Evolutionary conservation across 2,113 vertebrate genomes (phyloP).

Genomic region (Oryzias celebensis): DNA sequence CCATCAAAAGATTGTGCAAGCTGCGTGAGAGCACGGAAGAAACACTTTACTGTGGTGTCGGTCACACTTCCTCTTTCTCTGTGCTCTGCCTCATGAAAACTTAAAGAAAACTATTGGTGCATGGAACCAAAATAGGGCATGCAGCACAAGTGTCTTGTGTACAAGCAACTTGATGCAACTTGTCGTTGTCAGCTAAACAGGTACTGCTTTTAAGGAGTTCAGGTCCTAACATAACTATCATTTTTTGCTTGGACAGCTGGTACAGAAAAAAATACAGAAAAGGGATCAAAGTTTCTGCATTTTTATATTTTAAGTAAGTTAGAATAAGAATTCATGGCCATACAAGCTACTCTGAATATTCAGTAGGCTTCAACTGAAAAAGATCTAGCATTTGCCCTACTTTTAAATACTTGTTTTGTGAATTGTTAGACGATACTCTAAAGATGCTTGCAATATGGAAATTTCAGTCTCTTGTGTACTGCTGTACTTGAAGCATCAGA

Average conservation of each 20-base stretch:
- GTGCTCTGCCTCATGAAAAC: constrained; percentile 17
- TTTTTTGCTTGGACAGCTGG: constrained; percentile 23
- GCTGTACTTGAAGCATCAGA: no score
- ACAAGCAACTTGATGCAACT: neutral
- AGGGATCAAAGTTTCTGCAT: no score
- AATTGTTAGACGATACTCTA: no score
- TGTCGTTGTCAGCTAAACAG: constrained; percentile 37
- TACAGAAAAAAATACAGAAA: neutral
- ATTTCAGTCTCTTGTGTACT: no score
- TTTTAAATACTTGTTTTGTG: no score
- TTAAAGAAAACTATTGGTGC: constrained; percentile 17
- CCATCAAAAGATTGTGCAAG: neutral
- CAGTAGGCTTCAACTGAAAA: no score
- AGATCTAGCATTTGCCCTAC: no score
- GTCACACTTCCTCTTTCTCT: constrained; percentile 53
- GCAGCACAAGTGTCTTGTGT: neutral
- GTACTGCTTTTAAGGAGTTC: constrained; percentile 34
- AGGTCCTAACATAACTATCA: constrained; percentile 1
- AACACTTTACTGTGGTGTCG: constrained; percentile 18
- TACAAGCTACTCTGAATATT: no score
- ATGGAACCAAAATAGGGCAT: constrained; percentile 4
- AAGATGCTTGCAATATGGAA: no score
- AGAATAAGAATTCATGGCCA: no score
- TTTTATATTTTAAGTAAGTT: no score
- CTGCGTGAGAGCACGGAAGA: constrained; percentile 13